These are phyloP conservation scores for Mirza zaza DNA, from an alignment of 2,113 vertebrate species.

Conservation along the genomic window DNA sequence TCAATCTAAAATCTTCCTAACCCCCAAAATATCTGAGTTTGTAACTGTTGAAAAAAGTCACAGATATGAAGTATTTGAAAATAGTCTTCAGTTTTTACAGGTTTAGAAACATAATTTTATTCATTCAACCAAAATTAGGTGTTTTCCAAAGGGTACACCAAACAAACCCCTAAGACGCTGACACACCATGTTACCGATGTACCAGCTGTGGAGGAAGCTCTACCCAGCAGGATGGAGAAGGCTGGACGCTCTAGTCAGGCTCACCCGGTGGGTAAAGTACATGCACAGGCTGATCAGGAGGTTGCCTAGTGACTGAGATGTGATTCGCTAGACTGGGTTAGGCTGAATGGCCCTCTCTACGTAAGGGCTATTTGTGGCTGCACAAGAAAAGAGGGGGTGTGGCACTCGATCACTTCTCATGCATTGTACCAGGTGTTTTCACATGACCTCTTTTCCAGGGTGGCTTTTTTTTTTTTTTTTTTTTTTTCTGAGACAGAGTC, in stretches of 20 bases:
- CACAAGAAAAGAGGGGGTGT: too few species aligned
- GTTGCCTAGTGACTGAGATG: background rate
- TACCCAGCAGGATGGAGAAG: background rate
- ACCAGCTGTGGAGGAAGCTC: background rate
- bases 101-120: background rate
- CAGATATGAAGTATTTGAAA: background rate
- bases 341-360: background rate
- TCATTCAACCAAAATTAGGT: background rate
- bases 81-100: background rate
- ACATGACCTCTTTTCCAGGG: background rate
- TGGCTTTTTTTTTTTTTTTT: too few species aligned
- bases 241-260: background rate
- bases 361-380: background rate
- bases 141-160: background rate
- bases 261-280: background rate
- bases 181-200: background rate
- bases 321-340: background rate
- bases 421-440: background rate
- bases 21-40: background rate
- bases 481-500: too few species aligned
- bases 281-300: background rate
- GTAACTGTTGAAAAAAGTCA: background rate
- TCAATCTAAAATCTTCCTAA: background rate
- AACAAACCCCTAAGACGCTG: background rate
- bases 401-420: background rate